Evolutionary conservation across 2,113 vertebrate species (phyloP), one percentile per base, ranked within the genome.

Genomic region (Melanerpes aurifrons): DNA sequence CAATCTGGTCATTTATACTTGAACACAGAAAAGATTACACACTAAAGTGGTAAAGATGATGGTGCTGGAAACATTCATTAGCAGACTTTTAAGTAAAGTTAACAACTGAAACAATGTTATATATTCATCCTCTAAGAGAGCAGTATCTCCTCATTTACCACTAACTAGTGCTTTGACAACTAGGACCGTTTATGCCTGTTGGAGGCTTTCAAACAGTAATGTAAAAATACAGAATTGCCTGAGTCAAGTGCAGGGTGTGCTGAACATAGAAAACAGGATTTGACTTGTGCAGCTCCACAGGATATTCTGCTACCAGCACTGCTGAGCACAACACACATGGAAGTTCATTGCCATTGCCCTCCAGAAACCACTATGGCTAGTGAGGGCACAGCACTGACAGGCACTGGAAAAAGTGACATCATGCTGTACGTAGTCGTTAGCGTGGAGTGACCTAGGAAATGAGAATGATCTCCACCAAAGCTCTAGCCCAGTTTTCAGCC

Each of bases 1-100:
- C 94, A 94, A 62, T 71, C 88, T 57, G 82, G 72, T 70, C 89
- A 91, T 94, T 97, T 96, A 61, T 70, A 80, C 45, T 70, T 9
- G 62, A 87, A 50, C 28, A 75, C 3, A 82, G 82, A 53, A 89
- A 93, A 93, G 73, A 92, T 82, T 79, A 81, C 61, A 62, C 67
- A 40, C 56, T 54, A 29, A 62, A 84, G 57, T 54, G 31, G 47
- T 61, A 82, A 78, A 92, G 78, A 86, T 63, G 61, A 76, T 26
- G 16, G 76, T 56, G 66, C 67, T 66, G 19, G 78, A 82, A 87
- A 57, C 45, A n/a, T 84, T 91, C 70, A 70, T 93, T 90, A 89
- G 84, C 70, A 93, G 90, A 94, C 61, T 88, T 94, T 89, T 82
- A 95, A 93, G 82, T 85, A 93, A 94, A 63, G 66, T 61, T 86